Evolutionary conservation across 2,113 vertebrate genomes (phyloP).

Genomic region (Campylomormyrus tamandua): DNA sequence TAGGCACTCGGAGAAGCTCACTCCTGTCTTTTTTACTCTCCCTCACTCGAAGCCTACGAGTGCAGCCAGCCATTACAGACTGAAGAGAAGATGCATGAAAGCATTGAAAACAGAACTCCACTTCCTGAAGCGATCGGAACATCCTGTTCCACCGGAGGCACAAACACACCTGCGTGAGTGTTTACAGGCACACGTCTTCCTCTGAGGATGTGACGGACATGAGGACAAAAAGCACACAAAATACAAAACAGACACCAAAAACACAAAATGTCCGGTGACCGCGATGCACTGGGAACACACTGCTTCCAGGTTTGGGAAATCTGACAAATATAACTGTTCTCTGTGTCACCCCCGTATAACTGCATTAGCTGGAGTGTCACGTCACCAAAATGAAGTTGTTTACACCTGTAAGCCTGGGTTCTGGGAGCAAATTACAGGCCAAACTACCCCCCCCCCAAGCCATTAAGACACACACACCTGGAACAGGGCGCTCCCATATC

Average conservation of each 20-base stretch:
- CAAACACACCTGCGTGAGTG: background rate
- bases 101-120: background rate
- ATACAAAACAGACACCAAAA: background rate
- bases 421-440: background rate
- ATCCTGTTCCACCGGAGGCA: background rate
- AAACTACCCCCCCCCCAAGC: conserved; percentile 27
- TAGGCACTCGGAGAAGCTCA: background rate
- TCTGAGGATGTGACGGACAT: background rate
- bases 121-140: background rate
- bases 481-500: conserved; percentile 38
- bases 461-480: conserved; percentile 62
- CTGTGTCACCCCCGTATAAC: background rate
- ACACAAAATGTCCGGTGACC: background rate
- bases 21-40: background rate
- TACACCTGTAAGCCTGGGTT: background rate
- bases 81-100: background rate
- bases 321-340: background rate
- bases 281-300: background rate
- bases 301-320: background rate
- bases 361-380: background rate
- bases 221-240: background rate
- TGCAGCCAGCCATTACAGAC: background rate
- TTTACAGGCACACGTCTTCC: background rate
- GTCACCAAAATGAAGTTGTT: background rate
- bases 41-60: background rate